A percentile compares a stretch with the other conserved stretches of the same genome.
Evolutionary conservation across 2,797 vertebrate species (phyloP).

Genomic region (Calcarius lapponicus): DNA sequence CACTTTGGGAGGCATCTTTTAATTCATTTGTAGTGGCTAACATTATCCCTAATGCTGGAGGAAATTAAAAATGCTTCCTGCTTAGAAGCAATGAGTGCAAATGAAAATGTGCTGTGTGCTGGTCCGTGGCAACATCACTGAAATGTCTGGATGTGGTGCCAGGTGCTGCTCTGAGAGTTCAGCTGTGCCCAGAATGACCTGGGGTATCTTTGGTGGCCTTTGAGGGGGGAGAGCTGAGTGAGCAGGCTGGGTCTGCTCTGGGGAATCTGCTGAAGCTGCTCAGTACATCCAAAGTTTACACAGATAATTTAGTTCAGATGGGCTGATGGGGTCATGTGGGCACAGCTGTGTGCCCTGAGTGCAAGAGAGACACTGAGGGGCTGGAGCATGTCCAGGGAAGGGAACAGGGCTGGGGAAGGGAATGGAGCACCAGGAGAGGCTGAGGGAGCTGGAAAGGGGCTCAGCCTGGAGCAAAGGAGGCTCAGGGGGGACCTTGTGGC

Average conservation of each 20-base stretch:
- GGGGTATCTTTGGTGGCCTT: background rate
- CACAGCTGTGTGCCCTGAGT: background rate
- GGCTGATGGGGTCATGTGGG: background rate
- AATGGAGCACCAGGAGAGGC: fast-evolving
- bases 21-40: background rate
- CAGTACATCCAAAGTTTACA: fast-evolving
- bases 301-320: background rate
- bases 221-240: fast-evolving
- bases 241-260: background rate
- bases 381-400: fast-evolving
- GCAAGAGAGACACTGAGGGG: fast-evolving
- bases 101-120: background rate
- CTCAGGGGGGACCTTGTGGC: background rate
- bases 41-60: background rate
- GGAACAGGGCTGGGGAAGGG: fast-evolving
- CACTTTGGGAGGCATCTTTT: constrained; percentile 29
- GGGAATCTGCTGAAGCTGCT: background rate
- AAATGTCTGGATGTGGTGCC: background rate
- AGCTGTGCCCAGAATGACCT: background rate
- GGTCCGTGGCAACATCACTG: background rate
- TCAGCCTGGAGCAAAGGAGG: background rate
- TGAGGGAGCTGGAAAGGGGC: background rate
- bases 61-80: constrained; percentile 48
- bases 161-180: background rate
- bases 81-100: constrained; percentile 6